Evolutionary conservation across 2,113 vertebrate species (phyloP), one percentile per base, ranked within the genome.

Genomic region (Xiphophorus maculatus): DNA sequence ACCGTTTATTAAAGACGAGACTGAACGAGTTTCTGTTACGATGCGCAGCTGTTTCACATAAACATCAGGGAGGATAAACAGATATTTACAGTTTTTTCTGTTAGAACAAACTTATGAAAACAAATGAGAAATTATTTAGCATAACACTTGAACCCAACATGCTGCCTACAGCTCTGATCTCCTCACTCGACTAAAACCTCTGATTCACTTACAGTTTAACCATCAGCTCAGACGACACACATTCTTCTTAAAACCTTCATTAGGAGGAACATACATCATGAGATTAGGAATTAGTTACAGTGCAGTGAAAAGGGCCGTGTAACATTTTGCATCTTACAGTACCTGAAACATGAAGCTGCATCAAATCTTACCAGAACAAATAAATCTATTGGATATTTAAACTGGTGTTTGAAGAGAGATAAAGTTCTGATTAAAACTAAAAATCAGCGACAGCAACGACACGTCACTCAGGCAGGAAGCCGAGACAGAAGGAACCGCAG

Each of bases 281-380:
- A 65, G 44, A 5, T 33, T 75, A 66, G 69, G 70, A 62, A 33
- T 79, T 66, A 44, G 9, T 27, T 1, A 74, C 73, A 91, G 92
- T 92, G 92, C 92, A 91, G 65, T 74, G 77, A 3, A 71, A 92
- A 92, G 88, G 91, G 92, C 90, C 8, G 29, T 67, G 87, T 62
- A 76, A 25, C 7, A 17, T n/a, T 54, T n/a, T 10, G 44, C 44
- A 19, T 48, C 44, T 48, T 48, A 48, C 44, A 48, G 44, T 48
- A 48, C 44, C 14, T 48, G 25, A 54, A 54, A 54, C 51, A 54
- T 2, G 22, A 54, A 54, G 51, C 51, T 51, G 48, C 48, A 6
- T 51, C 19, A 51, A 5, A 42, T 44, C 42, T 15, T 3, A 44
- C 14, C 12, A 17, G 15, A 15, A 44, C 42, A 54, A 22, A 19